A percentile compares a stretch with the other conserved stretches of the same genome.
Conservation (phyloP, 2,797 vertebrate species). For the Bucorvus abyssinicus region DNA sequence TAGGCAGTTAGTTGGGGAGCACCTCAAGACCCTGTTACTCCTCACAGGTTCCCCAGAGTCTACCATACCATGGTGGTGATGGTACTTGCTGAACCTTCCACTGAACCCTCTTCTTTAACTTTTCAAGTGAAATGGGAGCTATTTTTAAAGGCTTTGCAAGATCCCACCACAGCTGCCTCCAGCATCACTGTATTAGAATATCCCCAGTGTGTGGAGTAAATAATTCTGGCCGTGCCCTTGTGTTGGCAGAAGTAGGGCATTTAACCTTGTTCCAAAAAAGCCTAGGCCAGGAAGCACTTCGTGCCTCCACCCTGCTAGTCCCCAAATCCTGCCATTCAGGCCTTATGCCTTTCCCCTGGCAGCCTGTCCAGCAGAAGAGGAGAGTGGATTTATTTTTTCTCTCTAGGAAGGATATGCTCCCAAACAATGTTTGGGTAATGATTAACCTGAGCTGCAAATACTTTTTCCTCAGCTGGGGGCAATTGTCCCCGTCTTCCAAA, state of each 20-base stretch:
- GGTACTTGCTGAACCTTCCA: neutral
- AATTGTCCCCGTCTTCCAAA: neutral
- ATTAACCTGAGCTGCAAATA: neutral
- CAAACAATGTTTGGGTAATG: neutral
- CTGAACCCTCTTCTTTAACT: neutral
- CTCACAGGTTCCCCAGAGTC: neutral
- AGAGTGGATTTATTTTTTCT: neutral
- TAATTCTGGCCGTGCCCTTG: neutral
- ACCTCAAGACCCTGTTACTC: rapidly evolving
- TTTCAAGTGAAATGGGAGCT: neutral
- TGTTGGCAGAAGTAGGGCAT: neutral
- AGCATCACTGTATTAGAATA: neutral
- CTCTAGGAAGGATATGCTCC: neutral
- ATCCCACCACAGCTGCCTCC: neutral
- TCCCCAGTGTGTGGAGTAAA: neutral
- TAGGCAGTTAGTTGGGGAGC: neutral
- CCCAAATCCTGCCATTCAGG: neutral
- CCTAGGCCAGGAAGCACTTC: neutral
- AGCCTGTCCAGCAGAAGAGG: neutral
- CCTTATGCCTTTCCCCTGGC: neutral
- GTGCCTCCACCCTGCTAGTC: neutral
- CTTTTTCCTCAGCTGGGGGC: neutral
- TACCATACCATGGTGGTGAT: rapidly evolving
- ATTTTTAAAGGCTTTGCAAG: neutral
- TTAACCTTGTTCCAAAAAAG: neutral